Percentiles rank a stretch among this genome's conserved stretches.
Conservation (phyloP, 2,113 vertebrate species). For the Hypanus sabinus region DNA sequence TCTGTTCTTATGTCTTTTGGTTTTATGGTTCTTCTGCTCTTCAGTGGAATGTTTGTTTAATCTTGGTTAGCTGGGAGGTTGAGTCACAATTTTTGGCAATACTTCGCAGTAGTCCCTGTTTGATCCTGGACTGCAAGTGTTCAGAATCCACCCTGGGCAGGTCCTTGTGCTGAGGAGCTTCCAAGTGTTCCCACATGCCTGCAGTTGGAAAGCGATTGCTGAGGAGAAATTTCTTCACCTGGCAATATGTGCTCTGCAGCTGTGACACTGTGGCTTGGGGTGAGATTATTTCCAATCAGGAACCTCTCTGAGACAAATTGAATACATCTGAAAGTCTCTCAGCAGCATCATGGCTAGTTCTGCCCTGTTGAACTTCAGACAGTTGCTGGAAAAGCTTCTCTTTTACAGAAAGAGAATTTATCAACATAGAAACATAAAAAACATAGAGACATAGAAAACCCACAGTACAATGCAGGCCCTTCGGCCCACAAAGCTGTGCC, state of each 20-base stretch:
- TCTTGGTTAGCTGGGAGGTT: background rate
- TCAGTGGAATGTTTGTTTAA: too few species aligned
- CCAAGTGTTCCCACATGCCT: background rate
- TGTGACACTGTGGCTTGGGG: background rate
- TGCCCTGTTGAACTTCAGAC: background rate
- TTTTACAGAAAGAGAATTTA: too few species aligned
- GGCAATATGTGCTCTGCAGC: background rate
- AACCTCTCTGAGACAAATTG: background rate
- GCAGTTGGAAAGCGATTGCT: background rate
- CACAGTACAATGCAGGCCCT: too few species aligned
- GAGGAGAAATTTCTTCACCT: background rate
- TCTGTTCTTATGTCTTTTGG: too few species aligned
- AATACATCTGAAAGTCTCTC: background rate
- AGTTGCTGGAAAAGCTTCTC: background rate
- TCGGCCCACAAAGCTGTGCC: too few species aligned
- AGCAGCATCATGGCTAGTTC: background rate
- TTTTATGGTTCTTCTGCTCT: too few species aligned
- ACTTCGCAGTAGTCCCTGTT: background rate
- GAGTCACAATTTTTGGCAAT: background rate
- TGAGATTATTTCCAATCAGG: constrained; percentile 9
- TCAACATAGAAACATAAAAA: too few species aligned
- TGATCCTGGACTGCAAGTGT: background rate
- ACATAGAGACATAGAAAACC: too few species aligned
- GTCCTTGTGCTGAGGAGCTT: too few species aligned
- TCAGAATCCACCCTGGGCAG: background rate